Evolutionary conservation across 2,113 vertebrate species (phyloP).

Genomic region (Myiagra hebetior): DNA sequence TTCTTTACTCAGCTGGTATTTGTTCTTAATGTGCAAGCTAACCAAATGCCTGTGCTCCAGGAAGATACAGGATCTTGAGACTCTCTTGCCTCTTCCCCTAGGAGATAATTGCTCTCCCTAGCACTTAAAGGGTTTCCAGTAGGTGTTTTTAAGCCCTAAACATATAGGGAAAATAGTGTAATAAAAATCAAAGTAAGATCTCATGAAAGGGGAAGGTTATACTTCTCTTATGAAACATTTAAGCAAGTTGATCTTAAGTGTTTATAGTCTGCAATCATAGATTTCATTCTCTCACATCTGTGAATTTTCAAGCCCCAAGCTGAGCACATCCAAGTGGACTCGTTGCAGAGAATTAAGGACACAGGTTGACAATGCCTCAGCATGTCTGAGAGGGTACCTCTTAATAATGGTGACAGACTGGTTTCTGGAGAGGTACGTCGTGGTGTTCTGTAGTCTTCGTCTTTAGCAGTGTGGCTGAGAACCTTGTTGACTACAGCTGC

Average conservation of each 20-base stretch:
- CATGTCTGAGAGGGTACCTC: not conserved
- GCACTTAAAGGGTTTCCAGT: not conserved
- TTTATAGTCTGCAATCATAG: not conserved
- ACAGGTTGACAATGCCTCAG: not conserved
- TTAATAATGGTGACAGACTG: not conserved
- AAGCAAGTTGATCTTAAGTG: not conserved
- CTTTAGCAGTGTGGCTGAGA: not conserved
- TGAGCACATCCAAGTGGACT: not conserved
- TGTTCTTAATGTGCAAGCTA: not conserved
- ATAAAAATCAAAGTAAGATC: not conserved
- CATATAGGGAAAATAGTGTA: not conserved
- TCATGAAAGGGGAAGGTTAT: not conserved
- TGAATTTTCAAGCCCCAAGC: not conserved
- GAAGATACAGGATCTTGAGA: not conserved
- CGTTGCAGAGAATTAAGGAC: not conserved
- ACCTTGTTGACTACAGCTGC: not conserved
- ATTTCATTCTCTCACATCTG: not conserved
- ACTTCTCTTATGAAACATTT: not conserved
- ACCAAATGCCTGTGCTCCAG: not conserved
- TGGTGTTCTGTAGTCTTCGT: not conserved
- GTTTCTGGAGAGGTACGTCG: not conserved
- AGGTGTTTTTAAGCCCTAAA: not conserved
- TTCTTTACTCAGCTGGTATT: not conserved
- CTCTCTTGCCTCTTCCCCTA: not conserved
- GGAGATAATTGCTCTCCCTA: not conserved